Evolutionary conservation across 2,113 vertebrate species (phyloP), one percentile per base, ranked within the genome.

Genomic region (Corythoichthys haematopterus): DNA sequence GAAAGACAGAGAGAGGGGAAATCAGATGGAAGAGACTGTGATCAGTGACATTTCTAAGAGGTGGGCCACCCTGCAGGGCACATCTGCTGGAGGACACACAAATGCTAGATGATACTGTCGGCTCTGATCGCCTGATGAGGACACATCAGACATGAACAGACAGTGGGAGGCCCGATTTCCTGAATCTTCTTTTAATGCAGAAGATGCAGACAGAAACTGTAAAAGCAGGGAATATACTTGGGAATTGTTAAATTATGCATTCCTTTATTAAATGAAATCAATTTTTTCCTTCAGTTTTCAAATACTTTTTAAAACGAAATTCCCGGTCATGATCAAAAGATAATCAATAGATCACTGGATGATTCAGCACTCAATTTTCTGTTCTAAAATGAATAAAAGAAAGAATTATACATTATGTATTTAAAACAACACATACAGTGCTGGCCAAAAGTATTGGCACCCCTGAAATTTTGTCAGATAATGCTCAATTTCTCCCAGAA

Each of bases 1-100:
- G 50, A 60, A 45, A 43, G 16, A 15, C 3, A 14, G 40, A 4
- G 8, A 20, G 40, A 20, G 20, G 58, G 12, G 70, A 81, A 87
- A 89, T 85, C 86, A 85, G 79, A 80, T 73, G 86, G 82, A 88
- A 86, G 82, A 77, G 76, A 75, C 80, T 85, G 77, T 87, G 87
- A 87, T 89, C 86, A 85, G 80, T 89, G 86, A 87, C 86, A 89
- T 88, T 88, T 56, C 28, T 88, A 75, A 77, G 76, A 87, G 83
- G 74, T 78, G 80, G 80, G 72, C 72, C 70, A 71, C 74, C 67
- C 83, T 69, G 76, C 71, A 66, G 84, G 85, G 78, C 77, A 83
- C 80, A 87, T 80, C 77, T 79, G 81, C 69, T 53, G n/a, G 62
- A 45, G 84, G 43, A 75, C 73, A 77, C 46, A 64, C 61, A 76